Evolutionary conservation across 2,113 vertebrate genomes (phyloP).

Genomic region (Laticauda colubrina): DNA sequence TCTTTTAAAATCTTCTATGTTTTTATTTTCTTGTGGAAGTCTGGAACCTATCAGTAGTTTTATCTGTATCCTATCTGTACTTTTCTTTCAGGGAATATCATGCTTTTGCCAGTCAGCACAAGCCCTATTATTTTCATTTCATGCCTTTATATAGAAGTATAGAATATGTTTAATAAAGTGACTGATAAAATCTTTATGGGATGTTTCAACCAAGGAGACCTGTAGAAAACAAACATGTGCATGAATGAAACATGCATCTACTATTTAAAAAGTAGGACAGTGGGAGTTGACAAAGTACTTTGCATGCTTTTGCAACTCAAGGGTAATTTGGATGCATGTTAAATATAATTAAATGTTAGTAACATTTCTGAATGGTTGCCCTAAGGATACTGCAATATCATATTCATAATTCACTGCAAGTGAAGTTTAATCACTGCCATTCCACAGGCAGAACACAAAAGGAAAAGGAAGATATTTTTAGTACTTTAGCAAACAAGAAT

Average conservation of each 20-base stretch:
- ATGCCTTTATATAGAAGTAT: conserved; percentile 49
- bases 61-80: conserved; percentile 41
- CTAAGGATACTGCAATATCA: not conserved
- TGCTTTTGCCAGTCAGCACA: conserved; percentile 50
- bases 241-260: conserved; percentile 42
- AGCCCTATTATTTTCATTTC: conserved; percentile 62
- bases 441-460: not conserved
- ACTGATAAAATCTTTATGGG: conserved; percentile 40
- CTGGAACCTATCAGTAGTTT: conserved; percentile 35
- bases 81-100: conserved; percentile 46
- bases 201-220: conserved; percentile 45
- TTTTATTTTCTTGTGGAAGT: conserved; percentile 50
- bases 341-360: conserved; percentile 4
- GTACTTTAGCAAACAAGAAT: not conserved
- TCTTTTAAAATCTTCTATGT: accelerated
- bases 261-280: conserved; percentile 32
- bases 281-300: not conserved
- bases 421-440: not conserved
- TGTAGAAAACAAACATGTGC: conserved; percentile 49
- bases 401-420: not conserved
- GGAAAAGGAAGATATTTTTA: not conserved
- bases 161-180: conserved; percentile 58
- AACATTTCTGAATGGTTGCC: not conserved
- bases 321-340: conserved; percentile 17
- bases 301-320: conserved; percentile 7